Percentiles rank a stretch among this genome's conserved stretches.
Conservation (phyloP, 2,888 invertebrate species). For the Trimorus sp. region DNA sequence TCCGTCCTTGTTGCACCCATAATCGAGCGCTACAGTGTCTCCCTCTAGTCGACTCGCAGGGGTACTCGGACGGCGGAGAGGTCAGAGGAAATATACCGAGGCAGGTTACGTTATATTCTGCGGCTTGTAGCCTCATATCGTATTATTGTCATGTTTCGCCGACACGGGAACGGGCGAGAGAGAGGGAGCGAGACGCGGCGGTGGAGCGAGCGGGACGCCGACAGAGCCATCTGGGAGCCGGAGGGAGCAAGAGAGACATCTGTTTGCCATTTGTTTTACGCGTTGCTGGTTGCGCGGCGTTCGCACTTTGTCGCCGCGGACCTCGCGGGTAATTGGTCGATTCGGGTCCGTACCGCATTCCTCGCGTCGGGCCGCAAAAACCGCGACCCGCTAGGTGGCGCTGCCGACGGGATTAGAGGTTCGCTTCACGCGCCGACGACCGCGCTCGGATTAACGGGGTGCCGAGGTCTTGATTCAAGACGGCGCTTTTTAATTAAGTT, state of each 20-base stretch:
- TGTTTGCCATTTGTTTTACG: slow-evolving; percentile 71
- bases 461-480: slow-evolving; percentile 48
- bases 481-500: slow-evolving; percentile 55
- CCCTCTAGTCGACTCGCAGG: slow-evolving; percentile 44
- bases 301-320: slow-evolving; percentile 46
- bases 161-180: slow-evolving; percentile 67
- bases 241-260: slow-evolving; percentile 69
- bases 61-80: slow-evolving; percentile 64
- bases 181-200: slow-evolving; percentile 50
- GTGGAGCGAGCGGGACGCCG: background rate
- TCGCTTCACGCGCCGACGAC: no score
- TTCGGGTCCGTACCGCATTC: slow-evolving; percentile 4
- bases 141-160: slow-evolving; percentile 77
- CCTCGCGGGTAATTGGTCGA: slow-evolving; percentile 53
- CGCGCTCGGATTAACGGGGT: slow-evolving; percentile 49
- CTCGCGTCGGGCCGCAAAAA: no score
- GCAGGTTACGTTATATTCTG: slow-evolving; percentile 77
- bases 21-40: no score
- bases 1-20: no score
- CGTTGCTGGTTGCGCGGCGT: slow-evolving; percentile 65
- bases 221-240: slow-evolving; percentile 26
- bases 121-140: slow-evolving; percentile 77
- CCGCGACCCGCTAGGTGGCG: no score
- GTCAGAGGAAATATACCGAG: slow-evolving; percentile 72
- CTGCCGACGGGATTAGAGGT: no score